A percentile compares a stretch with the other conserved stretches of the same genome.
phyloP scores from a whole-genome alignment of 2,113 vertebrate genomes.

The Hemiscyllium ocellatum region DNA sequence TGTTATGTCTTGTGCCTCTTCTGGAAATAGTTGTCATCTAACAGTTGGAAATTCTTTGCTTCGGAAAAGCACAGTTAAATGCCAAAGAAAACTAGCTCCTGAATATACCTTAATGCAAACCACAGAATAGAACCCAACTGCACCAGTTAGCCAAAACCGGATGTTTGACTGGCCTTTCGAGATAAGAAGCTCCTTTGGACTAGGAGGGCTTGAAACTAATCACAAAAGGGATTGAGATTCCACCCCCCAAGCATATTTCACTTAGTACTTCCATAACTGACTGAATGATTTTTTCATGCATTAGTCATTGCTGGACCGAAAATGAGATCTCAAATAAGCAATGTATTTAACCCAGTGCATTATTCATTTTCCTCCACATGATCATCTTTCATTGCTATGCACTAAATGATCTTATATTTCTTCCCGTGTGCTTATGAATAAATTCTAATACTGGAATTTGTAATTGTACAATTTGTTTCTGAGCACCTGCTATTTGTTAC shows the following conservation, averaged over 20 bases:
- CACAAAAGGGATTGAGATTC: not conserved
- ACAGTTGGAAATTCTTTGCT: not conserved
- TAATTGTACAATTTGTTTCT: not conserved
- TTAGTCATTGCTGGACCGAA: not conserved
- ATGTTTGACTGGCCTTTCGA: not conserved
- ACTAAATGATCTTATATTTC: not conserved
- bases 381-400: not conserved
- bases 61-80: not conserved
- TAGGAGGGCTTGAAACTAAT: not conserved
- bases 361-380: not conserved
- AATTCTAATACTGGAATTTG: not conserved
- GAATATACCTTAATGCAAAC: not conserved
- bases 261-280: not conserved
- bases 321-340: not conserved
- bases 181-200: not conserved
- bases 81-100: not conserved
- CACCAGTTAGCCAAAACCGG: not conserved
- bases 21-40: not conserved
- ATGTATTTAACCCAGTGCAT: not conserved
- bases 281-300: not conserved
- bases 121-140: not conserved
- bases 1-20: too few relatives aligned
- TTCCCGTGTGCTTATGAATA: not conserved
- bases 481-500: not conserved
- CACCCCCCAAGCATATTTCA: not conserved